Percentiles rank a stretch among this genome's conserved stretches.
Conservation (phyloP, 2,113 vertebrate species). For the Stomatorhinus ivindoensis region DNA sequence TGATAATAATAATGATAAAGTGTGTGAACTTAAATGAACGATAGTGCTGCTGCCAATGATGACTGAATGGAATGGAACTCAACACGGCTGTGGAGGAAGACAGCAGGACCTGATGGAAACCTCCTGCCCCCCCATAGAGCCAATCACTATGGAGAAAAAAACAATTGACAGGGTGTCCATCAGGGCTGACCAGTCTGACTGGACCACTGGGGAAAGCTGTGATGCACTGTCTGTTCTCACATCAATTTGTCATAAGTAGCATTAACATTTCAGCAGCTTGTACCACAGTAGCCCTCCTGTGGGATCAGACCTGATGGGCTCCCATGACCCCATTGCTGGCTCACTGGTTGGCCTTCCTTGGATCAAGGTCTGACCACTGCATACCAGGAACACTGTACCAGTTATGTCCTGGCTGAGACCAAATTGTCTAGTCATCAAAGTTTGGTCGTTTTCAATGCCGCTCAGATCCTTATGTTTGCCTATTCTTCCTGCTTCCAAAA, state of each 20-base stretch:
- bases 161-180: not conserved
- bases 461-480: not conserved
- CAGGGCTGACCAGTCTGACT: not conserved
- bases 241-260: not conserved
- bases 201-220: not conserved
- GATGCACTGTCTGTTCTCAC: not conserved
- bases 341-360: not conserved
- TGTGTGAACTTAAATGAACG: not conserved
- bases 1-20: not conserved
- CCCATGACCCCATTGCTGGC: no score
- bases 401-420: not conserved
- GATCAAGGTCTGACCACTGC: not conserved
- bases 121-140: not conserved
- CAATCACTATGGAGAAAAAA: not conserved
- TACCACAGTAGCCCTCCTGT: not conserved
- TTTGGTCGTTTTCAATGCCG: not conserved
- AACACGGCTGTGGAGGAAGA: not conserved
- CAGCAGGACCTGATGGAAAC: not conserved
- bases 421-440: not conserved
- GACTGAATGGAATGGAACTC: not conserved
- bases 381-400: not conserved
- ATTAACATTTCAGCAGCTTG: not conserved
- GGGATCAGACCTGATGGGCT: not conserved
- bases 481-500: not conserved
- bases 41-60: not conserved